A percentile compares a stretch with the other conserved stretches of the same genome.
phyloP scores from a whole-genome alignment of 2,113 vertebrate species.

The Hemibagrus wyckioides region DNA sequence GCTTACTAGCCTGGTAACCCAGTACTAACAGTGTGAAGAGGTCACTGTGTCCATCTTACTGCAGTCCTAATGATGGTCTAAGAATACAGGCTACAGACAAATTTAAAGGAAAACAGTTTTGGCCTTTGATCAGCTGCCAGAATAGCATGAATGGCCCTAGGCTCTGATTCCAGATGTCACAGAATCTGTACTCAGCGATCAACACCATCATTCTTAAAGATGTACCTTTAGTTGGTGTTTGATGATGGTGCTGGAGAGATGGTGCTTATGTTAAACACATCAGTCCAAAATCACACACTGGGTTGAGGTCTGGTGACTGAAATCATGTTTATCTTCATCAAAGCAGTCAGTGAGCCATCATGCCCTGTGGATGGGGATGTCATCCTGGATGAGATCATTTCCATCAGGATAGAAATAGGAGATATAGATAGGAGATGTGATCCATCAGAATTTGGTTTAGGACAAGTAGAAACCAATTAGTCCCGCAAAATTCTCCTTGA shows the following conservation, averaged over 20 bases:
- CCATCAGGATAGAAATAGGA: background rate
- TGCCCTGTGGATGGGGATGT: background rate
- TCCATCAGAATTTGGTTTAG: background rate
- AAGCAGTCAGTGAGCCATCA: background rate
- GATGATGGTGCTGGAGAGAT: background rate
- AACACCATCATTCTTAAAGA: background rate
- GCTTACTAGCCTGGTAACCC: conserved; percentile 42
- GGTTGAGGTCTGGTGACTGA: background rate
- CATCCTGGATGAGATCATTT: background rate
- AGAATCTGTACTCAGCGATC: background rate
- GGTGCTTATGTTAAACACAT: background rate
- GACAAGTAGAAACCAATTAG: too few relatives aligned
- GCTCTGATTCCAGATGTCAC: background rate
- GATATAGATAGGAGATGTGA: too few relatives aligned
- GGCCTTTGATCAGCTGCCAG: background rate
- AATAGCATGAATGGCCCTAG: background rate
- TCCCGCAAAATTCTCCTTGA: too few relatives aligned
- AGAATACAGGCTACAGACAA: conserved; percentile 14
- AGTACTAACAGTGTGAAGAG: conserved; percentile 19
- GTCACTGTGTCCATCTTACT: conserved; percentile 9
- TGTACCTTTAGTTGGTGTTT: background rate
- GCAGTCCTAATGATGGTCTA: conserved; percentile 10
- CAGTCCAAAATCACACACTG: background rate
- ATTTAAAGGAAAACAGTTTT: background rate
- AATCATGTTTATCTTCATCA: background rate